phyloP scores from a whole-genome alignment of 2,888 invertebrate species.

The Leuctra nigra region DNA sequence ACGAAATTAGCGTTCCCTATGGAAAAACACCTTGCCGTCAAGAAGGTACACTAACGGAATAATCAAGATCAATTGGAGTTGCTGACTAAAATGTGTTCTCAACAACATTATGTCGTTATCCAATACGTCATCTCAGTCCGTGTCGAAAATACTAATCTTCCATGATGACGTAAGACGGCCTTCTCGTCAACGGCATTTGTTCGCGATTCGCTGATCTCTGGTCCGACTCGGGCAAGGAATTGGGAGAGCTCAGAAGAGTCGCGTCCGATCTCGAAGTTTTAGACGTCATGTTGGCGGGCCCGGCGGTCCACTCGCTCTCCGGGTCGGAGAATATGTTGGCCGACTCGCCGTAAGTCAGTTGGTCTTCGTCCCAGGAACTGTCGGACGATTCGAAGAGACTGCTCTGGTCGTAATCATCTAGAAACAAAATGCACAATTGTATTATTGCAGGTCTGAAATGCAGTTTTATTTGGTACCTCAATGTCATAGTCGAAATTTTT shows the following conservation, averaged over 20 bases:
- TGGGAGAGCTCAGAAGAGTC: background rate
- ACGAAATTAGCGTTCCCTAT: too few relatives aligned
- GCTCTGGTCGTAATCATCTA: constrained; percentile 14
- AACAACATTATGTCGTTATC: too few relatives aligned
- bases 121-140: too few relatives aligned
- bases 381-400: constrained; percentile 36
- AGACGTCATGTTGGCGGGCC: background rate
- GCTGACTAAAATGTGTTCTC: too few relatives aligned
- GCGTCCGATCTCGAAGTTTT: background rate
- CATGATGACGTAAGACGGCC: constrained; percentile 21
- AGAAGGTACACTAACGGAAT: too few relatives aligned
- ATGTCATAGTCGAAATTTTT: background rate
- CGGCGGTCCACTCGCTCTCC: constrained; percentile 33
- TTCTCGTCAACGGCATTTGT: constrained; percentile 10
- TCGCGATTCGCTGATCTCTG: constrained; percentile 2
- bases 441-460: background rate
- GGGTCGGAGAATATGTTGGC: constrained; percentile 33
- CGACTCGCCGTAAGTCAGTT: constrained; percentile 19
- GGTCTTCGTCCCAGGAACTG: constrained; percentile 48
- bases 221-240: constrained; percentile 24
- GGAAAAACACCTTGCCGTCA: too few relatives aligned
- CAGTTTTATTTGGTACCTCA: background rate
- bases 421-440: constrained; percentile 2
- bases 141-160: background rate
- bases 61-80: too few relatives aligned